Evolutionary conservation across 2,113 vertebrate species (phyloP).

Genomic region (Hymenochirus boettgeri): DNA sequence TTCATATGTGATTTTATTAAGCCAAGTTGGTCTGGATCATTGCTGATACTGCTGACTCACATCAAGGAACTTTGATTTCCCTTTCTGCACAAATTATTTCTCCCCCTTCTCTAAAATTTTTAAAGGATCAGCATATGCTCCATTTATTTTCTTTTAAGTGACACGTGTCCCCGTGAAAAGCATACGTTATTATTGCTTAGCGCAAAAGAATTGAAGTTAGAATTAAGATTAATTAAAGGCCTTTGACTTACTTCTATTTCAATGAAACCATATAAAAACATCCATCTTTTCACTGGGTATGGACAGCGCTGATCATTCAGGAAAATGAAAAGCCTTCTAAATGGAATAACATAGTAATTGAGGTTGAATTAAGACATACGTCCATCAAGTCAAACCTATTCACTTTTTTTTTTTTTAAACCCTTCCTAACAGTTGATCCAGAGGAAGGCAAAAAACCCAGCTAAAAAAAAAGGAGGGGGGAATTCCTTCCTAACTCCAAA

Average conservation of each 20-base stretch:
- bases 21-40: background rate
- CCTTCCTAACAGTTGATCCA: no score
- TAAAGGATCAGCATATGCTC: background rate
- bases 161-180: slow-evolving; percentile 7
- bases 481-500: no score
- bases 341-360: no score
- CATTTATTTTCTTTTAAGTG: background rate
- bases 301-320: no score
- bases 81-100: background rate
- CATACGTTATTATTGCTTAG: slow-evolving; percentile 14
- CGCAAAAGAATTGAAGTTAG: background rate
- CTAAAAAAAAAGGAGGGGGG: no score
- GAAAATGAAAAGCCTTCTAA: no score
- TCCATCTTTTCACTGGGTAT: no score
- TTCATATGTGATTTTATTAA: background rate
- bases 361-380: no score
- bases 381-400: no score
- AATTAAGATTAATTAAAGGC: slow-evolving; percentile 25
- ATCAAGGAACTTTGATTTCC: background rate
- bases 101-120: background rate
- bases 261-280: background rate
- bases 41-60: no score
- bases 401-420: no score
- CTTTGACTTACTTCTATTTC: slow-evolving; percentile 8
- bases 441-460: no score